Base-by-base conservation (phyloP, 2,113 vertebrate genomes). In the Lagopus muta region DNA sequence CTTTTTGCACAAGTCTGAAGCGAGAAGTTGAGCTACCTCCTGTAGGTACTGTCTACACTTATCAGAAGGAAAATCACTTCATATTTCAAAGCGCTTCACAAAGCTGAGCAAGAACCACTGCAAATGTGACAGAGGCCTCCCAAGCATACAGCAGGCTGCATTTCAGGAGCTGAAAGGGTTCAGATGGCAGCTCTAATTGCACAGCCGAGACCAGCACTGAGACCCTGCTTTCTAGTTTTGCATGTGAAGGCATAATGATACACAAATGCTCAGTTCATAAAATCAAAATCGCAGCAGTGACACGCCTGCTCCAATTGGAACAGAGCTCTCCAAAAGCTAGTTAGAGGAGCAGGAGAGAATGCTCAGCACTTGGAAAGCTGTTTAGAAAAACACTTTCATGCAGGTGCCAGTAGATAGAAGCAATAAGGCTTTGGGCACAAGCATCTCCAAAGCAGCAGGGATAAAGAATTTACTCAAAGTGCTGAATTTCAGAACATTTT, bases 161-260 rank as follows among this genome's bases (percentile, higher is more conserved):
- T 30, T 47, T 50, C 19, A 66, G 79, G 62, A 73, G 65, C 32
- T 64, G 70, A 77, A 88, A 84, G 66, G 77, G 75, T 79, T 95
- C 93, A 90, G 77, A 27, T 80, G 70, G 78, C 86, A 94, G 70
- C 11, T 90, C 62, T 38, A 78, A 71, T 93, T 52, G 52, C n/a
- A 65, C 64, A 93, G 72, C n/a, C 58, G 38, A 92, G 94, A 86
- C 9, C 82, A 86, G n/a, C 38, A 19, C 28, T 30, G 76, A 92
- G 79, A 86, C 5, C 27, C 13, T 42, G 79, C 64, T 22, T 95
- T 34, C 77, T 24, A 79, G 81, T 94, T 95, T 47, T 73, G 78
- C 40, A n/a, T 48, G 47, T 11, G 62, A 90, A 91, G 45, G 78
- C 16, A 90, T 11, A 84, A 86, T 28, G 14, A 7, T 55, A 58